Percentiles rank a stretch among this genome's conserved stretches.
phyloP scores from a whole-genome alignment of 2,113 vertebrate genomes.

The Pyrgilauda ruficollis region DNA sequence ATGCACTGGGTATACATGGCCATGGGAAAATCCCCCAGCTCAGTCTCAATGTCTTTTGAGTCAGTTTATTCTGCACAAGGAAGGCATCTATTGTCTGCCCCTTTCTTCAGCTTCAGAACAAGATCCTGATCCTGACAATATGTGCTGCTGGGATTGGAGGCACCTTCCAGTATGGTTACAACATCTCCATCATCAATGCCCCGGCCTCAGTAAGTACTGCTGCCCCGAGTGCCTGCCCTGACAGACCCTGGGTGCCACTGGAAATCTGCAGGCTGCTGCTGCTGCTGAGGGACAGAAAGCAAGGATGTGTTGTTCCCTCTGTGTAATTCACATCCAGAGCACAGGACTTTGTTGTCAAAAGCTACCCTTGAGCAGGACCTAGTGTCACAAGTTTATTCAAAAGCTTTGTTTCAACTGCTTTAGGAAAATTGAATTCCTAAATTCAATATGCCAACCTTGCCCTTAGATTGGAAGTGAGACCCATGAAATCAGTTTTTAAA shows the following conservation, averaged over 20 bases:
- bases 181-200: slow-evolving; percentile 89
- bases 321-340: background rate
- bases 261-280: background rate
- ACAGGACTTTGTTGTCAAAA: background rate
- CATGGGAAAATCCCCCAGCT: background rate
- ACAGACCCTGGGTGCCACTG: background rate
- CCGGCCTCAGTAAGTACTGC: slow-evolving; percentile 78
- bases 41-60: background rate
- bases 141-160: slow-evolving; percentile 87
- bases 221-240: background rate
- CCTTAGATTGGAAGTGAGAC: background rate
- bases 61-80: background rate
- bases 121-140: slow-evolving; percentile 81
- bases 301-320: background rate
- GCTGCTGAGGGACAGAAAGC: background rate
- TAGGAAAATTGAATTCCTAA: background rate
- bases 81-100: background rate
- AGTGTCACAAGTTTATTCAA: background rate
- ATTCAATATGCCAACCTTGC: background rate
- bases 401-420: background rate
- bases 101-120: slow-evolving; percentile 64
- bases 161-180: slow-evolving; percentile 92
- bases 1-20: background rate
- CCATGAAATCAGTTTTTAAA: background rate
- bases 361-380: background rate